phyloP scores from a whole-genome alignment of 2,113 vertebrate species.

The Eolophus roseicapilla region DNA sequence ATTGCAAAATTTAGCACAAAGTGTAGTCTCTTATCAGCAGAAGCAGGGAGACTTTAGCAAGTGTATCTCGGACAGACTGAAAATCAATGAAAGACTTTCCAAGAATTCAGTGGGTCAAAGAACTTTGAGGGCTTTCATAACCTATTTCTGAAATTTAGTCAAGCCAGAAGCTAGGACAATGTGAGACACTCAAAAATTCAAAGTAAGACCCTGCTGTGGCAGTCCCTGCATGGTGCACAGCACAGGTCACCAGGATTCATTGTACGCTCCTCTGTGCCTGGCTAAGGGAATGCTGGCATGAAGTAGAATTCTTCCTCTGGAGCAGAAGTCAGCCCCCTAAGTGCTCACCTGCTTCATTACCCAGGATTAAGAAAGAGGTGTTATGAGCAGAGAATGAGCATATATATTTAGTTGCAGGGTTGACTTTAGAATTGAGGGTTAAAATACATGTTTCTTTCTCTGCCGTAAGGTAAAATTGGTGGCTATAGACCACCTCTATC shows the following conservation, averaged over 20 bases:
- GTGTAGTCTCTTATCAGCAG: neutral
- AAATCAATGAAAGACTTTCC: neutral
- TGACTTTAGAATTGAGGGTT: neutral
- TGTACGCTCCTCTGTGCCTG: fast-evolving
- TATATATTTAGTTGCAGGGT: neutral
- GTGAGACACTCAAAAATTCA: neutral
- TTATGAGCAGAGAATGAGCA: neutral
- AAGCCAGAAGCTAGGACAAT: neutral
- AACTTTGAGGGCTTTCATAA: neutral
- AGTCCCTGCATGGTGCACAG: neutral
- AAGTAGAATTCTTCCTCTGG: neutral
- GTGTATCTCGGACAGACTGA: neutral
- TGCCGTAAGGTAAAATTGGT: neutral
- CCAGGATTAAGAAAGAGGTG: neutral
- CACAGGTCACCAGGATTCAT: neutral
- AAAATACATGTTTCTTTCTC: neutral
- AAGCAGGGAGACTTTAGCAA: neutral
- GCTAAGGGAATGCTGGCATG: neutral
- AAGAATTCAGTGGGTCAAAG: neutral
- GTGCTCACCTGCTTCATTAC: neutral
- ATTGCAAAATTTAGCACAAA: neutral
- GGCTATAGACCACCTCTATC: neutral
- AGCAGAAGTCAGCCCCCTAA: neutral
- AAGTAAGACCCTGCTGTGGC: neutral
- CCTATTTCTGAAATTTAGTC: neutral